Percentiles rank a stretch among this genome's conserved stretches.
Conservation (phyloP, 1,140 invertebrate genomes). For the Magallana gigas region DNA sequence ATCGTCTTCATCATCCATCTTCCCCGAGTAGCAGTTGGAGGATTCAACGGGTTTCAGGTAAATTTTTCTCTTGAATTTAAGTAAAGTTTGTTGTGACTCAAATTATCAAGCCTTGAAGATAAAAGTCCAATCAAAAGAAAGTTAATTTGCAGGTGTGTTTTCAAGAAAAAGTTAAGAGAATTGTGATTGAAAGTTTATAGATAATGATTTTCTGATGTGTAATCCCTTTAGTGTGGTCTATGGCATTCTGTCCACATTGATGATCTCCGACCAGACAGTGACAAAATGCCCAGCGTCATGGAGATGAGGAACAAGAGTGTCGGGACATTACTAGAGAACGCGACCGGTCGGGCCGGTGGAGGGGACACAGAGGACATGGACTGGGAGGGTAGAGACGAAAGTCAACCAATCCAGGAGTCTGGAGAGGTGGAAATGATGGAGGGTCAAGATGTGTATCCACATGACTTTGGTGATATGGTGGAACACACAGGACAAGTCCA, state of each 20-base stretch:
- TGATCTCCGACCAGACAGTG: conserved; percentile 64
- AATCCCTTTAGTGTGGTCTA: conserved; percentile 66
- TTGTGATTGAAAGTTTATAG: background rate
- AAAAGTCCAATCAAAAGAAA: no score
- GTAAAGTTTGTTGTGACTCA: no score
- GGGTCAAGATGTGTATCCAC: background rate
- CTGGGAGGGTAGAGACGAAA: background rate
- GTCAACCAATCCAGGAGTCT: background rate
- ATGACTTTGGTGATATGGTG: background rate
- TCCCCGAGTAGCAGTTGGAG: conserved; percentile 66
- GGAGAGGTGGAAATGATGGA: conserved; percentile 40
- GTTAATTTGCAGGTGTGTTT: no score
- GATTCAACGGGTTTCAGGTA: conserved; percentile 75
- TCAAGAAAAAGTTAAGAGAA: no score
- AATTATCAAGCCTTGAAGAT: no score
- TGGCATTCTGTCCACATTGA: conserved; percentile 76
- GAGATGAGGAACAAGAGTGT: conserved; percentile 60
- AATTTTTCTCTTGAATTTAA: background rate
- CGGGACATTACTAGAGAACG: conserved; percentile 53
- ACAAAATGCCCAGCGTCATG: conserved; percentile 60
- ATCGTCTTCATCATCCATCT: conserved; percentile 74
- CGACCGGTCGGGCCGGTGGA: background rate
- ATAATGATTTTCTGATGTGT: background rate
- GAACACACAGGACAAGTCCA: conserved; percentile 13
- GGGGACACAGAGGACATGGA: conserved; percentile 22